Conservation (phyloP, 2,797 vertebrate genomes). For the Silurus lanzhouensis region DNA sequence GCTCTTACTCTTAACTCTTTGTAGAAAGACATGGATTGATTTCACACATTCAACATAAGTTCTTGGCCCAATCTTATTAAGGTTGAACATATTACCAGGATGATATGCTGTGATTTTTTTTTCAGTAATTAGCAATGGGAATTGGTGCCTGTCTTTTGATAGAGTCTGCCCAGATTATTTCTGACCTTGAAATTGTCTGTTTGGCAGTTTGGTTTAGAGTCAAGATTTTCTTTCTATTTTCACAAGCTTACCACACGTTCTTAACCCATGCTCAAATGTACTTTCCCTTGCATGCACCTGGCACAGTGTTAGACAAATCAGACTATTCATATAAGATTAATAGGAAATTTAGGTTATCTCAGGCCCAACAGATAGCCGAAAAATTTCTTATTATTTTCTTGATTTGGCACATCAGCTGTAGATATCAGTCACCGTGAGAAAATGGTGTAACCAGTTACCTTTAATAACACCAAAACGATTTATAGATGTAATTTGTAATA, state of each 20-base stretch:
- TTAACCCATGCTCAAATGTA: neutral
- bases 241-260: neutral
- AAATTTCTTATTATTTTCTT: slow-evolving; percentile 15
- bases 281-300: neutral
- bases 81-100: slow-evolving; percentile 3
- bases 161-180: neutral
- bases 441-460: neutral
- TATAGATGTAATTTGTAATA: neutral
- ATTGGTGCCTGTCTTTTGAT: neutral
- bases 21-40: slow-evolving; percentile 5
- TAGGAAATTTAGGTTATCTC: slow-evolving; percentile 5
- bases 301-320: slow-evolving; percentile 24
- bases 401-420: slow-evolving; percentile 22
- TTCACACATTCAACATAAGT: neutral
- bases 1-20: slow-evolving; percentile 2
- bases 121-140: slow-evolving; percentile 20
- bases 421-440: slow-evolving; percentile 7
- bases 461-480: neutral
- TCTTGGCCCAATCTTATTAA: slow-evolving; percentile 32
- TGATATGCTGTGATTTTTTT: slow-evolving; percentile 9
- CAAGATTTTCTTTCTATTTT: neutral
- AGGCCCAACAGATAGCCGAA: slow-evolving; percentile 28
- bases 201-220: neutral
- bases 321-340: slow-evolving; percentile 28
- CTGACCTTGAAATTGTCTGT: neutral